These are phyloP conservation scores for Diuraphis noxia DNA, from an alignment of 1,140 invertebrate species.

Conservation along the genomic window DNA sequence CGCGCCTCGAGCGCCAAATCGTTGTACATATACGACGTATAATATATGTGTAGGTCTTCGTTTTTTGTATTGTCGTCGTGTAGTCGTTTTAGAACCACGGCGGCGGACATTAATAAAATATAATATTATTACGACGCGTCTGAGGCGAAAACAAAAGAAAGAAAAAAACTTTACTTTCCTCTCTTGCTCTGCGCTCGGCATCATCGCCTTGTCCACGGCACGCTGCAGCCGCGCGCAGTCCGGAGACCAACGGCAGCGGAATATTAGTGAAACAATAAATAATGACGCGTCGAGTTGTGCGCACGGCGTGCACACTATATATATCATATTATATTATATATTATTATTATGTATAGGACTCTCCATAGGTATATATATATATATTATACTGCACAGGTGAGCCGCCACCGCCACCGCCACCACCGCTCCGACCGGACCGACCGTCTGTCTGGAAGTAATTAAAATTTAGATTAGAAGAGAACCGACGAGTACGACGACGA, in stretches of 20 bases:
- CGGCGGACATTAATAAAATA: constrained; percentile 47
- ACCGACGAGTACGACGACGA: background rate
- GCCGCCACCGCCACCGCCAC: background rate
- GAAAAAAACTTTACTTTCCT: constrained; percentile 29
- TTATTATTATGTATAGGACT: background rate
- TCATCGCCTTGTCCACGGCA: background rate
- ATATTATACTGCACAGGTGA: constrained; percentile 18
- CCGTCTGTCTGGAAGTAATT: constrained; percentile 50
- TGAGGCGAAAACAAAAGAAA: background rate
- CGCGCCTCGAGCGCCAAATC: constrained; percentile 33
- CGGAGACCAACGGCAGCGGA: constrained; percentile 42
- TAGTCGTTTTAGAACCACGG: background rate
- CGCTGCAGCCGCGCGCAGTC: background rate
- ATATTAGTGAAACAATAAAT: constrained; percentile 54
- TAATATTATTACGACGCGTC: constrained; percentile 1
- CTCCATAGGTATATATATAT: background rate
- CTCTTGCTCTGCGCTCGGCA: background rate
- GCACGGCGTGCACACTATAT: background rate
- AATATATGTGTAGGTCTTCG: constrained; percentile 15
- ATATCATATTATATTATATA: background rate
- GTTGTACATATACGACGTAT: background rate
- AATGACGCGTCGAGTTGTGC: constrained; percentile 35
- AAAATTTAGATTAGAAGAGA: constrained; percentile 53
- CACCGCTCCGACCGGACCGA: background rate
- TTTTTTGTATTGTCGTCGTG: constrained; percentile 33